Conservation (phyloP, 2,113 vertebrate genomes). For the Xiphorhynchus elegans region DNA sequence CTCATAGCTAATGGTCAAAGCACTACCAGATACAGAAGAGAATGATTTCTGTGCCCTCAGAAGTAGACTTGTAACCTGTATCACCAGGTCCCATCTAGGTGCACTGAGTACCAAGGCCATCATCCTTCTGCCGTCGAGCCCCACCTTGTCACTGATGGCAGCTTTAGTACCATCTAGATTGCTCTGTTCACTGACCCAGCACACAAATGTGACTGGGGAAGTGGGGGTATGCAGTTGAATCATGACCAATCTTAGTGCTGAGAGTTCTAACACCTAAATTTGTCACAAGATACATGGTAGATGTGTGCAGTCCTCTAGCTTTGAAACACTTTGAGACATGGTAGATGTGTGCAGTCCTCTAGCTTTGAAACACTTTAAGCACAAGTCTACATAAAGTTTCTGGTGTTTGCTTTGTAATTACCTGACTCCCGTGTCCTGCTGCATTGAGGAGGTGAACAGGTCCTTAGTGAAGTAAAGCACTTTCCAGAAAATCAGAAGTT, state of each 20-base stretch:
- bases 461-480: neutral
- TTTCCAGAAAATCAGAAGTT: neutral
- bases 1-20: neutral
- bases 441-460: neutral
- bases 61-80: neutral
- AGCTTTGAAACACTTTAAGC: neutral
- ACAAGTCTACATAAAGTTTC: neutral
- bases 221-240: neutral
- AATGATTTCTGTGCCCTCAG: neutral
- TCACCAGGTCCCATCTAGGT: neutral
- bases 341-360: neutral
- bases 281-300: neutral
- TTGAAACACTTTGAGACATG: neutral
- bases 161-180: neutral
- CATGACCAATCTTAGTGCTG: accelerated
- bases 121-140: neutral
- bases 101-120: neutral
- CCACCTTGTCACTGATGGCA: neutral
- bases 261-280: neutral
- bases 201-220: neutral
- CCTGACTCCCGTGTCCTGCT: neutral
- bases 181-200: neutral
- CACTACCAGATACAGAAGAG: accelerated
- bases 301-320: neutral
- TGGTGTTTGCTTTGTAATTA: neutral